Conservation (phyloP, 2,888 invertebrate species). For the Heteropelma amictum region DNA sequence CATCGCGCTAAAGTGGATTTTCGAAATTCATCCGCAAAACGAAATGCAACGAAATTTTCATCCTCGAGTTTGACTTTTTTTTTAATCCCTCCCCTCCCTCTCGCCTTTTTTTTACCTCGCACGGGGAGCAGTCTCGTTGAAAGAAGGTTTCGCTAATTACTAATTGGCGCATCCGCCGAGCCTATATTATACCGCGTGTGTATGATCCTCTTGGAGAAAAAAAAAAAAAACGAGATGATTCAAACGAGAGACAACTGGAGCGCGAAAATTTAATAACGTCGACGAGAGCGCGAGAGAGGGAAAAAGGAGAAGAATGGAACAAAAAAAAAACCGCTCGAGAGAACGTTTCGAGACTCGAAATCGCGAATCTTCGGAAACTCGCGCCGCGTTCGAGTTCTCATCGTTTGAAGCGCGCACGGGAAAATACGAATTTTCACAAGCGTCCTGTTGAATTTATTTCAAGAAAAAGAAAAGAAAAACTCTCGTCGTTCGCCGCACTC, state of each 20-base stretch:
- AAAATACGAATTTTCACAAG: no score
- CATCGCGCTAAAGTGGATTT: not conserved
- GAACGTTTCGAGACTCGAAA: conserved; percentile 12
- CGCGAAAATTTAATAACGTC: conserved; percentile 67
- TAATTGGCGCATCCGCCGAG: conserved; percentile 31
- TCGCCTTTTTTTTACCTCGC: not conserved
- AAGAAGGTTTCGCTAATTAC: conserved; percentile 31
- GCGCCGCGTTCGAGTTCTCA: no score
- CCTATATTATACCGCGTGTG: not conserved
- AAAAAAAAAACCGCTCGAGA: not conserved
- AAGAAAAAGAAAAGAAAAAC: no score
- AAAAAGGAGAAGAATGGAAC: not conserved
- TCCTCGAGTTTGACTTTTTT: not conserved
- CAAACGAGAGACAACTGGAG: conserved; percentile 58
- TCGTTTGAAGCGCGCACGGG: no score
- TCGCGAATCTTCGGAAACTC: no score
- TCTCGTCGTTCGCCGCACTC: no score
- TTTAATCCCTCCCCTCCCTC: not conserved
- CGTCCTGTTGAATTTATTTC: no score
- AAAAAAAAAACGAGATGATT: conserved; percentile 6
- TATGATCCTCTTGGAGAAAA: not conserved
- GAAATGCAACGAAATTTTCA: not conserved
- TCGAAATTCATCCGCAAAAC: not conserved
- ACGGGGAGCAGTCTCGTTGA: not conserved
- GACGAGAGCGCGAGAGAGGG: conserved; percentile 39